Evolutionary conservation across 2,797 vertebrate genomes (phyloP), one percentile per base, ranked within the genome.

Genomic region (Chrysocyon brachyurus): DNA sequence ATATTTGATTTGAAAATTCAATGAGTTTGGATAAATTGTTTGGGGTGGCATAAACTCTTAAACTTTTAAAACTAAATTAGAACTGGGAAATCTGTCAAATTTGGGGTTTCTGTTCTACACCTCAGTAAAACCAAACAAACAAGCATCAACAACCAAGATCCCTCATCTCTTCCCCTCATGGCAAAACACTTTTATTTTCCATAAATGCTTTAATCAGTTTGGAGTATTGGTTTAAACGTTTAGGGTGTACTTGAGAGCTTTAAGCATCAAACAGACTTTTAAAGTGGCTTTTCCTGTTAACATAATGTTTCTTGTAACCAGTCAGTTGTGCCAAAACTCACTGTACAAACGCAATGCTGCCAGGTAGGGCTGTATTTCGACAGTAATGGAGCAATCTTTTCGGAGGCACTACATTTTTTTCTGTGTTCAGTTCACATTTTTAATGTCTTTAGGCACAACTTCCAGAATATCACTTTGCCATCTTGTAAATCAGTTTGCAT

Each of bases 261-360:
- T 66, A 87, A 92, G 97, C 98, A 72, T 92, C 98, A 98, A 98
- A 96, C 70, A 57, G 95, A 96, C 97, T 98, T 98, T 97, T 98
- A 94, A 98, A 98, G 98, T 95, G 97, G 97, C 96, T 98, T 98
- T 98, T 98, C 96, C 97, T 98, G 98, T 98, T 98, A 98, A 98
- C 97, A 97, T 97, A 94, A 98, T 96, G 96, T 98, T 98, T 91
- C 94, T 87, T 89, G 63, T 97, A 98, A 98, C 95, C n/a, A 82
- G 96, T 85, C 40, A 31, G 40, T 92, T 90, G 91, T 96, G 98
- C 97, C 96, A 92, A 95, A 91, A 89, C 0, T 14, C 95, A 31
- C 81, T 96, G 89, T 73, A 79, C 46, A 88, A 92, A 89, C 94
- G 70, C 40, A 31, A 31, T 0, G 54, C 54, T 97, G 96, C 98